phyloP scores from a whole-genome alignment of 2,888 invertebrate species.

The Plagodis dolabraria region DNA sequence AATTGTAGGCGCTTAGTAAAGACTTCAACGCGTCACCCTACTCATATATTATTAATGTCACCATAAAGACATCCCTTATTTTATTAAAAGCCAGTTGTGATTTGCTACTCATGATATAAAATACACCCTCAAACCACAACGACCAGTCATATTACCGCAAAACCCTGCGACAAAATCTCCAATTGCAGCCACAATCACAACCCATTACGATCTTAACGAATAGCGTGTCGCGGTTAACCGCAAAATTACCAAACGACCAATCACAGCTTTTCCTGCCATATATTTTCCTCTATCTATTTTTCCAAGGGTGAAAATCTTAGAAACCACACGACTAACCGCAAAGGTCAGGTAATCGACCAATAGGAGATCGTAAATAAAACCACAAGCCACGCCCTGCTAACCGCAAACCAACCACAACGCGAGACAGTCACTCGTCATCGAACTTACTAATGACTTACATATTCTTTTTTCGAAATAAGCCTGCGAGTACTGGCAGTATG shows the following conservation, averaged over 20 bases:
- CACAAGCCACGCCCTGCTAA: constrained; percentile 87
- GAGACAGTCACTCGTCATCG: constrained; percentile 78
- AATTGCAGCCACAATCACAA: constrained; percentile 49
- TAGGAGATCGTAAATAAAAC: constrained; percentile 84
- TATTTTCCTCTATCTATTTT: constrained; percentile 82
- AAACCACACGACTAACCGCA: constrained; percentile 86
- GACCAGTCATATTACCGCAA: constrained; percentile 41
- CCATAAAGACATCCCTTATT: constrained; percentile 1
- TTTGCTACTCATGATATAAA: constrained; percentile 27
- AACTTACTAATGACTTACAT: constrained; percentile 67
- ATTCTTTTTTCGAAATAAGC: constrained; percentile 65
- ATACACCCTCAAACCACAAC: constrained; percentile 36
- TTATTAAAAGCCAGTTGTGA: constrained; percentile 5
- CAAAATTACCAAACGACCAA: constrained; percentile 77
- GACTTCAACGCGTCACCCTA: constrained; percentile 36
- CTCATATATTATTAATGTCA: background rate
- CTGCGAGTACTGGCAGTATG: constrained; percentile 6
- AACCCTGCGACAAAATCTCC: constrained; percentile 69
- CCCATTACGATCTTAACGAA: constrained; percentile 82
- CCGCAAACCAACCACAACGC: constrained; percentile 87
- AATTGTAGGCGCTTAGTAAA: constrained; percentile 8
- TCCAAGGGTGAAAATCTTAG: constrained; percentile 84
- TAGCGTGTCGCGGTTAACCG: constrained; percentile 80
- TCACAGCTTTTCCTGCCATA: constrained; percentile 62
- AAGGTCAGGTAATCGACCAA: constrained; percentile 86